Percentiles rank a stretch among this genome's conserved stretches.
Conservation (phyloP, 2,888 invertebrate genomes). For the Drosophila aldrichi region DNA sequence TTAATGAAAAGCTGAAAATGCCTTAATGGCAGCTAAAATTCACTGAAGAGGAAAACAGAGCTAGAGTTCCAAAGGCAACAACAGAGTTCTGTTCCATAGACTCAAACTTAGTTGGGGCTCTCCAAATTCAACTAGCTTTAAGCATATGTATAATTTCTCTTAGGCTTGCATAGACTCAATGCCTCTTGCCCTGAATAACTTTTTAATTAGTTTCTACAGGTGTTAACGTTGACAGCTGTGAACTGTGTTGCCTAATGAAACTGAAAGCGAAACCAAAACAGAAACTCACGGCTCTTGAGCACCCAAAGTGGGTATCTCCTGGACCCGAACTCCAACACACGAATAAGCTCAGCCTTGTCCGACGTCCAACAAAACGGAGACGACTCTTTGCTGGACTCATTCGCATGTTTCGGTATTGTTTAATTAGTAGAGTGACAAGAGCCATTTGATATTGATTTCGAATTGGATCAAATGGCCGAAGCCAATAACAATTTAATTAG, state of each 20-base stretch:
- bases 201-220: constrained; percentile 62
- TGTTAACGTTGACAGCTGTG: constrained; percentile 42
- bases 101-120: too few species aligned
- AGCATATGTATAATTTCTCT: not conserved
- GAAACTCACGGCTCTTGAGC: constrained; percentile 22
- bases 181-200: constrained; percentile 22
- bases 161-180: not conserved
- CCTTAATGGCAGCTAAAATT: not conserved
- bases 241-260: constrained; percentile 3
- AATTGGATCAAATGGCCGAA: constrained; percentile 17
- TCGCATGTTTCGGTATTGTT: constrained; percentile 20
- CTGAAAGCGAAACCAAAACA: constrained; percentile 7
- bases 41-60: not conserved
- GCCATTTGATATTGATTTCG: constrained; percentile 40
- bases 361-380: too few species aligned
- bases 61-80: too few species aligned
- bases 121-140: too few species aligned
- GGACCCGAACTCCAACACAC: constrained; percentile 20
- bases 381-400: not conserved
- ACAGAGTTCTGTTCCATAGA: too few species aligned
- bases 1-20: not conserved
- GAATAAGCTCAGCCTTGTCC: not conserved
- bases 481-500: constrained; percentile 28
- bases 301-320: constrained; percentile 50
- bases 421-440: constrained; percentile 63